Conservation (phyloP, 2,888 invertebrate genomes). For the Cryptocephalus primarius region DNA sequence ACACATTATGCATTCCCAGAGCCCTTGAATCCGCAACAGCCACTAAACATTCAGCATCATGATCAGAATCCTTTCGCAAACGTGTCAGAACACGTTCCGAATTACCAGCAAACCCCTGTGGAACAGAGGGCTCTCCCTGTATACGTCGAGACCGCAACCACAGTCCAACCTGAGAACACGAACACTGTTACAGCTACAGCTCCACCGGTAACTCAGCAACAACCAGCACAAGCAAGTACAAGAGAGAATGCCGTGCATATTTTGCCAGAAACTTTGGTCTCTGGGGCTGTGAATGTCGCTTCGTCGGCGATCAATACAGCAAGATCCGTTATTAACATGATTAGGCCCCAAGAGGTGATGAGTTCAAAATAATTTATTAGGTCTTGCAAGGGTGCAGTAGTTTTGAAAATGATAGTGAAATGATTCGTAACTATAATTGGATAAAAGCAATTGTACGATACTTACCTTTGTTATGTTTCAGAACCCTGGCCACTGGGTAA, state of each 20-base stretch:
- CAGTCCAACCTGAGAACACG: background rate
- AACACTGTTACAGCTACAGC: background rate
- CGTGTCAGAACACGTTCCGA: constrained; percentile 11
- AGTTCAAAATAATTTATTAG: constrained; percentile 7
- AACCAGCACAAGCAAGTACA: background rate
- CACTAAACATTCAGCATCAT: too few relatives aligned
- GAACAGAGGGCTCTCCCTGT: constrained; percentile 7
- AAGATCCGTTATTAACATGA: constrained; percentile 35
- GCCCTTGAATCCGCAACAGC: background rate
- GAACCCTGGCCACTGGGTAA: constrained; percentile 27
- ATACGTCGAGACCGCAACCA: constrained; percentile 1
- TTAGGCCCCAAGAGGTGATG: constrained; percentile 25
- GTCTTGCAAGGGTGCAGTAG: background rate
- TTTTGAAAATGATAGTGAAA: too few relatives aligned
- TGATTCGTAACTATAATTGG: too few relatives aligned
- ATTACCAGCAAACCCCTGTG: constrained; percentile 20
- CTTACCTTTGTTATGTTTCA: constrained; percentile 1
- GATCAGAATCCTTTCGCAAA: constrained; percentile 1
- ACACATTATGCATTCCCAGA: background rate
- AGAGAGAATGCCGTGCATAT: constrained; percentile 22
- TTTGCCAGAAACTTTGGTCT: constrained; percentile 34
- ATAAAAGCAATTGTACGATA: too few relatives aligned
- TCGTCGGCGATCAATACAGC: constrained; percentile 37
- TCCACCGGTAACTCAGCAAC: background rate
- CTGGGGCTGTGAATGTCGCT: constrained; percentile 36